Evolutionary conservation across 2,888 invertebrate species (phyloP).

Genomic region (Camponotus fellah): DNA sequence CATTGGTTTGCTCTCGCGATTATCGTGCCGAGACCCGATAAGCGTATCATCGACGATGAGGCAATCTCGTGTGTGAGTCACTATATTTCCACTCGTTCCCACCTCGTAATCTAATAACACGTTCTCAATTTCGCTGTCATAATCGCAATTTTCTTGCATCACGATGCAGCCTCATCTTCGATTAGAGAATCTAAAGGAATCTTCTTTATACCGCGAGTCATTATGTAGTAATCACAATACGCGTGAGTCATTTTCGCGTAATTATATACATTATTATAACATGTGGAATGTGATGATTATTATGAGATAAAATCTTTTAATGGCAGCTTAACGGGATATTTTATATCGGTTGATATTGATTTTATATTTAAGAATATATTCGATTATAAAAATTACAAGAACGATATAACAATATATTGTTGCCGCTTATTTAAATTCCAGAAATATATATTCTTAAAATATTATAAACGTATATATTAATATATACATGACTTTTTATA

Average conservation of each 20-base stretch:
- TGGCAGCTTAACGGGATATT: conserved; percentile 6
- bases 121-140: conserved; percentile 47
- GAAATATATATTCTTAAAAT: neutral
- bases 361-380: neutral
- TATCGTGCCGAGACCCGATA: conserved; percentile 26
- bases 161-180: neutral
- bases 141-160: conserved; percentile 35
- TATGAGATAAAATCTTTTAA: neutral
- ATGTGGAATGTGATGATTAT: neutral
- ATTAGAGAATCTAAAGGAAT: neutral
- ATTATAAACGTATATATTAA: neutral
- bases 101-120: conserved; percentile 43
- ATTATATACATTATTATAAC: conserved; percentile 5
- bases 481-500: neutral
- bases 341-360: neutral
- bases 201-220: conserved; percentile 1
- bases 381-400: neutral
- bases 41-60: conserved; percentile 36
- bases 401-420: neutral
- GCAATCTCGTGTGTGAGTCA: conserved; percentile 45
- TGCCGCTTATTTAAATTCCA: neutral
- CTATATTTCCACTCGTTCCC: conserved; percentile 44
- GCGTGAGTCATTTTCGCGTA: neutral
- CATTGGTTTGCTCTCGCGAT: conserved; percentile 4
- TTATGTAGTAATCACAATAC: conserved; percentile 1